Percentiles rank a stretch among this genome's conserved stretches.
Conservation (phyloP, 2,113 vertebrate genomes). For the Spheniscus mendiculus region DNA sequence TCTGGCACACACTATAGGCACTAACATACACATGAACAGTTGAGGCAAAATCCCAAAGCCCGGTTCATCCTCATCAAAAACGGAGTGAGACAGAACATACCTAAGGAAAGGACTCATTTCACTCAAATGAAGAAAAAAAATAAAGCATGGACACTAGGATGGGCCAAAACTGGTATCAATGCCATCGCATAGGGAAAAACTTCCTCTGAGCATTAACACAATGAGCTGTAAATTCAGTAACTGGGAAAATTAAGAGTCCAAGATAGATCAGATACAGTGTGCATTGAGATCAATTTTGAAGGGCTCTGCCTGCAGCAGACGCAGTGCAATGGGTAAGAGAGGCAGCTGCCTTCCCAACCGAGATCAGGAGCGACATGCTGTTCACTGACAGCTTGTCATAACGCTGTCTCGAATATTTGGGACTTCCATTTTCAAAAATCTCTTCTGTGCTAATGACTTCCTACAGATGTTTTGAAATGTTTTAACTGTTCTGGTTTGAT, state of each 20-base stretch:
- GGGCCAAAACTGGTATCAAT: not conserved
- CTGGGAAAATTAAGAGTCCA: not conserved
- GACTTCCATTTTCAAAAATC: not conserved
- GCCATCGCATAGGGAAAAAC: fast-evolving
- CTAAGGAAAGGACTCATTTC: not conserved
- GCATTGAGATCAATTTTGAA: not conserved
- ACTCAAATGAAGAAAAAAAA: not conserved
- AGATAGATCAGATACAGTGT: fast-evolving
- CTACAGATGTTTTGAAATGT: constrained; percentile 44
- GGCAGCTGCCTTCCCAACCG: not conserved
- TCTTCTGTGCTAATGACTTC: constrained; percentile 8
- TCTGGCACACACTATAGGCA: not conserved
- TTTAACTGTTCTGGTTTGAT: not conserved
- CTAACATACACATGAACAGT: not conserved
- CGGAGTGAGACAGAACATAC: not conserved
- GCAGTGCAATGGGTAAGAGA: not conserved
- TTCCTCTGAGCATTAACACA: not conserved
- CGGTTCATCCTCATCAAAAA: not conserved
- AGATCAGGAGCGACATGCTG: not conserved
- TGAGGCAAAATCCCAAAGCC: not conserved
- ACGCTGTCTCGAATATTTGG: not conserved
- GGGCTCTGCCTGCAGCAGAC: not conserved
- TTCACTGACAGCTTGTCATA: constrained; percentile 15
- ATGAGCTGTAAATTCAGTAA: not conserved
- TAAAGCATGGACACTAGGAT: fast-evolving